Base-by-base conservation (phyloP, 2,888 invertebrate species). In the Dasypogon diadema region DNA sequence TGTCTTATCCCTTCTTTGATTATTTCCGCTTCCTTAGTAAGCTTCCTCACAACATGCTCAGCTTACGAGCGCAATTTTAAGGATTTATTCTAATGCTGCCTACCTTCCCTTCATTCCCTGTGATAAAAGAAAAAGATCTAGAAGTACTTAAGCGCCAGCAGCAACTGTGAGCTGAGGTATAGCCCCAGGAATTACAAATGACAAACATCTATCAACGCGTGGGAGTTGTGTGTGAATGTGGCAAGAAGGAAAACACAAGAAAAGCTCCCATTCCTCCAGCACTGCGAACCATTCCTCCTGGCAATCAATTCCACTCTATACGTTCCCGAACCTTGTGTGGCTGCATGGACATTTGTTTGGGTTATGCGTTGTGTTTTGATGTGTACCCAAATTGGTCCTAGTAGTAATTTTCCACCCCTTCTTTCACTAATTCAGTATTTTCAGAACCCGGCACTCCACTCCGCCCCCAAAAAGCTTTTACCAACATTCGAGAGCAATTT, bases 31-130 rank as follows among this genome's bases (percentile, higher is more conserved):
- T 60, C 10, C 60, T 60, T 21, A 22, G 34, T 21, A 34, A 60
- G 30, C 37, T 6, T 3, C 18, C 34, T 16, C 18, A 21, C 6
- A 55, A 26, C 16, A n/a, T 26, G 18, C 60, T 60, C 60, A 60
- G 60, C 60, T 60, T 34, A 60, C 37, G 37, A 60, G 10, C 18
- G 60, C 37, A 60, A 60, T 60, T 60, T 60, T 4, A 37, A 30
- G 60, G 60, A 60, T 60, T 60, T 60, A 60, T 60, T 60, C 60
- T 60, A 60, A 60, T 60, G 60, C 60, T 37, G 2, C 37, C 60
- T 4, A 10, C 10, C 37, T 37, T 10, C 12, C 3, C 22, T 0
- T 18, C 60, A 6, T 18, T 37, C 21, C 16, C 3, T 10, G 18
- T 16, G 21, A 12, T 2, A 12, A 42, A n/a, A 42, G 42, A n/a